A percentile compares a stretch with the other conserved stretches of the same genome.
phyloP scores from a whole-genome alignment of 2,797 vertebrate genomes.

The Bucorvus abyssinicus region DNA sequence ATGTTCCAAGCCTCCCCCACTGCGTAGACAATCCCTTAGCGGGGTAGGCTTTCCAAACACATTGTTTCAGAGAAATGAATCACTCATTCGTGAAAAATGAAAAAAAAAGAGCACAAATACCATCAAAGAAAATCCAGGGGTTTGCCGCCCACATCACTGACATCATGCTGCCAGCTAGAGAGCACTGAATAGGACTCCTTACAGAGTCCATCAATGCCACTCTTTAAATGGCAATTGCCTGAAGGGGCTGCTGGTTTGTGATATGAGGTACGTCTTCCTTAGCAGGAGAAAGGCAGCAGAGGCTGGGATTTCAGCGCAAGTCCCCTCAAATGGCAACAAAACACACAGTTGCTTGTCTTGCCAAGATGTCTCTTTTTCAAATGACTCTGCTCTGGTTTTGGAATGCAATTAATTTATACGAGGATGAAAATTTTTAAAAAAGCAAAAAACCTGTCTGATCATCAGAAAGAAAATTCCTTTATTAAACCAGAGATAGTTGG shows the following conservation, averaged over 20 bases:
- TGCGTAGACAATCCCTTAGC: constrained; percentile 55
- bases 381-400: not conserved
- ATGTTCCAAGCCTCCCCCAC: constrained; percentile 56
- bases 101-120: constrained; percentile 68
- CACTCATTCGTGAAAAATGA: constrained; percentile 66
- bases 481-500: not conserved
- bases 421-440: not conserved
- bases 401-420: constrained; percentile 28
- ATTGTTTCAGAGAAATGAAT: constrained; percentile 70
- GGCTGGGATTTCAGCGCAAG: not conserved
- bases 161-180: constrained; percentile 65
- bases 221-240: constrained; percentile 70
- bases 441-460: not conserved
- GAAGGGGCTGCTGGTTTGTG: constrained; percentile 61
- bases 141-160: constrained; percentile 68
- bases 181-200: constrained; percentile 64
- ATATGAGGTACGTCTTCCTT: constrained; percentile 67
- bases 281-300: constrained; percentile 27
- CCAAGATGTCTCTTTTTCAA: constrained; percentile 32
- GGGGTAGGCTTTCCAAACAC: constrained; percentile 59
- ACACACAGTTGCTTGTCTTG: not conserved
- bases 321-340: constrained; percentile 12
- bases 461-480: constrained; percentile 4
- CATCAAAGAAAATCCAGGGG: constrained; percentile 63
- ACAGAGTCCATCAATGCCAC: constrained; percentile 64